Percentiles rank a stretch among this genome's conserved stretches.
Conservation (phyloP, 2,888 invertebrate genomes). For the Agriopis leucophaearia region DNA sequence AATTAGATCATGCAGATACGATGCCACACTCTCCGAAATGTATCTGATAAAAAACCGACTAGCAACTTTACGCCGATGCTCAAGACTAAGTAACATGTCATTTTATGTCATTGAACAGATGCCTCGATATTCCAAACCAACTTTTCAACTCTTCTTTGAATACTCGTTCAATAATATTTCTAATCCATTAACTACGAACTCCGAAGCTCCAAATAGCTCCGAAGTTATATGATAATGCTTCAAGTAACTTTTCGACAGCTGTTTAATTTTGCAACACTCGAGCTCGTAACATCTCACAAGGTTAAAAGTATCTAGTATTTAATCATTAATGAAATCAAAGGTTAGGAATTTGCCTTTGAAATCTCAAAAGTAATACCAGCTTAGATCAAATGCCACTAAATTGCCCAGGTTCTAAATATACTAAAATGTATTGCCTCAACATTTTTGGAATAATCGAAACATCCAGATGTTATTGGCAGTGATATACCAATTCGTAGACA, state of each 20-base stretch:
- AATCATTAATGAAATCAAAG: conserved; percentile 14
- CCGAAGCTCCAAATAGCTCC: neutral
- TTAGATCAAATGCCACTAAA: conserved; percentile 1
- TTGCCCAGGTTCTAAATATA: conserved; percentile 4
- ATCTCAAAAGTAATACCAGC: neutral
- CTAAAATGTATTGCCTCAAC: conserved; percentile 6
- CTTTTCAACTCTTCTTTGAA: neutral
- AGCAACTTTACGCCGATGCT: too few species aligned
- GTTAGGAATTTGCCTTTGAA: conserved; percentile 6
- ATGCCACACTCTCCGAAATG: too few species aligned
- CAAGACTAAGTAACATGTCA: too few species aligned
- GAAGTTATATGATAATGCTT: too few species aligned
- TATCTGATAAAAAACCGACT: too few species aligned
- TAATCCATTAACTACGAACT: conserved; percentile 12
- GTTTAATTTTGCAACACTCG: conserved; percentile 18
- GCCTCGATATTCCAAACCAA: neutral
- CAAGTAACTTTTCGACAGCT: conserved; percentile 16
- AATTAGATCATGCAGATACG: too few species aligned
- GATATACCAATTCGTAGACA: conserved; percentile 24
- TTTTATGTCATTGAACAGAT: neutral
- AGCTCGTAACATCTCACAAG: conserved; percentile 15
- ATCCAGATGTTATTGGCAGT: conserved; percentile 20
- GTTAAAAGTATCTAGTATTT: conserved; percentile 4
- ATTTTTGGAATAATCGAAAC: conserved; percentile 5
- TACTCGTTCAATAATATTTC: conserved; percentile 6